These are phyloP conservation scores for Pimpla rufipes DNA, from an alignment of 2,888 invertebrate genomes.

Conservation along the genomic window DNA sequence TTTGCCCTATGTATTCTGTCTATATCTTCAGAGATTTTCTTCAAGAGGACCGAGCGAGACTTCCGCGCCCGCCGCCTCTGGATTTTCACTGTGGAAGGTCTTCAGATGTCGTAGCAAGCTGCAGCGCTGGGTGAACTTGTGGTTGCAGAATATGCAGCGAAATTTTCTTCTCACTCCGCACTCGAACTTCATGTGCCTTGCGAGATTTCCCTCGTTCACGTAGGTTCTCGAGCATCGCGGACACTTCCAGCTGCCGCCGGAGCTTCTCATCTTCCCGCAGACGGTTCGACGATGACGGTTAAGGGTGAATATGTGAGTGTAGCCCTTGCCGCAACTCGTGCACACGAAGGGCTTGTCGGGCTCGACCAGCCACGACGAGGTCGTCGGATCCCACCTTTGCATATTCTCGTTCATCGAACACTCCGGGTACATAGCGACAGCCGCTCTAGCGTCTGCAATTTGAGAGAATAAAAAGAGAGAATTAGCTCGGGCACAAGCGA, in stretches of 20 bases:
- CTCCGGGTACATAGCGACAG: conserved; percentile 35
- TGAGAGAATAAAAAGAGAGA: conserved; percentile 37
- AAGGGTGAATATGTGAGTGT: conserved; percentile 73
- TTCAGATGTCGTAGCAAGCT: conserved; percentile 77
- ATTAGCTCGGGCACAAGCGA: conserved; percentile 9
- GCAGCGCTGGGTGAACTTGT: conserved; percentile 77
- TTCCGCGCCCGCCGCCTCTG: conserved; percentile 17
- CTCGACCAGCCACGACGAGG: conserved; percentile 63
- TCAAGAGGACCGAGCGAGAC: conserved; percentile 6
- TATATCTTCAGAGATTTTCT: conserved; percentile 37
- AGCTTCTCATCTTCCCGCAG: conserved; percentile 73
- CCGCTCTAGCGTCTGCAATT: conserved; percentile 51
- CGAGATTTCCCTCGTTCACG: conserved; percentile 79
- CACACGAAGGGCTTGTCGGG: conserved; percentile 74
- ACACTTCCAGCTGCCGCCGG: conserved; percentile 74
- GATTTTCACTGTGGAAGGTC: conserved; percentile 74
- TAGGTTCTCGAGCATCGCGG: conserved; percentile 80
- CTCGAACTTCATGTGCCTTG: conserved; percentile 89
- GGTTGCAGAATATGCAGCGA: conserved; percentile 77
- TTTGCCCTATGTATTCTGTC: too few relatives aligned
- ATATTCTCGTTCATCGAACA: conserved; percentile 46
- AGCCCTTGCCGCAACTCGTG: conserved; percentile 73
- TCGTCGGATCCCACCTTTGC: conserved; percentile 17
- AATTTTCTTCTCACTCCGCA: conserved; percentile 90
- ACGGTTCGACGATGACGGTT: conserved; percentile 74